Evolutionary conservation across 2,797 vertebrate genomes (phyloP), one percentile per base, ranked within the genome.

Genomic region (Cossypha polioptera): DNA sequence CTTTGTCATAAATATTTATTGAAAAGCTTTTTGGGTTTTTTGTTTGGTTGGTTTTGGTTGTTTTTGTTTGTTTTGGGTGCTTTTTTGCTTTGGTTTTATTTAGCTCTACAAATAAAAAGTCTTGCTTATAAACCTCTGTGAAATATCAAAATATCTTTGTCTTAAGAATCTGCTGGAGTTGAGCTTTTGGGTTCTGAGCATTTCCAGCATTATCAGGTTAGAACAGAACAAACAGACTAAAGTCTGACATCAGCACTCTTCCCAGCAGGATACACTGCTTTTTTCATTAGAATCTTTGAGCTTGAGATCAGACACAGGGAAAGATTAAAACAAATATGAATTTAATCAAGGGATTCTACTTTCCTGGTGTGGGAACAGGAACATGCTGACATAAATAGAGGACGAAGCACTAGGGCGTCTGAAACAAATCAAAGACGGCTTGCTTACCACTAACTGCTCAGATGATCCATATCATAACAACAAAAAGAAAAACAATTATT

Each of bases 401-500:
- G 98, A 98, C 97, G 97, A 97, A 99, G 98, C 99, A 97, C 98
- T 98, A 98, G 99, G 99, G 99, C 98, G 98, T 98, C 99, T 97
- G 98, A 98, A 98, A 97, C 97, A 98, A 99, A 99, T 99, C 99
- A 99, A 99, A 99, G 99, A 97, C 96, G 96, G 98, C 98, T 98
- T 99, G 98, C 99, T 99, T 98, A 98, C 99, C 99, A 98, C 99
- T 99, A 98, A 98, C 99, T 98, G 98, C 98, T 99, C 98, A 97
- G 98, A 98, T 98, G 98, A 99, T 99, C 99, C 98, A 98, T 98
- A 99, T 99, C 99, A 98, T 98, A 99, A 99, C 99, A 99, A 99
- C 98, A 99, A 98, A 99, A 99, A 99, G 99, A 99, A 99, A 99
- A 99, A 99, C 99, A 99, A 99, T 99, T 99, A 99, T 99, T 99